phyloP scores from a whole-genome alignment of 2,113 vertebrate species.

The Megaceryle torquata region DNA sequence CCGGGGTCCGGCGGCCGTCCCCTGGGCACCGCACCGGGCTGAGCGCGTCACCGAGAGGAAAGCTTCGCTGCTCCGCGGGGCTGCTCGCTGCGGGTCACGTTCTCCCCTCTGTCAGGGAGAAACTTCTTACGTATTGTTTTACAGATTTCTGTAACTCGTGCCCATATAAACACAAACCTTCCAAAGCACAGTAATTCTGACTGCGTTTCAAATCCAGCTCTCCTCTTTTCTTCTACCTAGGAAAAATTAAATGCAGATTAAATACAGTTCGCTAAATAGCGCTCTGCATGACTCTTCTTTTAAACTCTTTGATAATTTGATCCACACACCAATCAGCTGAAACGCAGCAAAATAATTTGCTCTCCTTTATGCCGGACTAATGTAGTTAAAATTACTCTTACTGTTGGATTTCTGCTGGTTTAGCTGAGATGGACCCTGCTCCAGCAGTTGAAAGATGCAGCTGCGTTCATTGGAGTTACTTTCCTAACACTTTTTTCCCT shows the following conservation, averaged over 20 bases:
- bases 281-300: conserved; percentile 9
- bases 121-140: not conserved
- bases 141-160: not conserved
- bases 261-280: not conserved
- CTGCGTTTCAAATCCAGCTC: not conserved
- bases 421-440: not conserved
- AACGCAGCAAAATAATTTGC: conserved; percentile 34
- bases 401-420: conserved; percentile 1
- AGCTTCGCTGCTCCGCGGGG: not conserved
- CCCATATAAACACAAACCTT: not conserved
- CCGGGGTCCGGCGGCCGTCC: not conserved
- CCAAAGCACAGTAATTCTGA: not conserved
- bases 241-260: conserved; percentile 34
- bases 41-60: accelerated
- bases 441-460: not conserved
- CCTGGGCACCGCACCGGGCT: accelerated
- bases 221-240: not conserved
- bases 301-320: conserved; percentile 35
- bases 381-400: not conserved
- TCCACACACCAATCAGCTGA: conserved; percentile 6
- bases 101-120: not conserved
- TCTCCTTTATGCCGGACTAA: conserved; percentile 15
- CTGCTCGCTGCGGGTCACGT: accelerated
- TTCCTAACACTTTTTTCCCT: not conserved
- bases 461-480: not conserved